Evolutionary conservation across 37 sponge, comb jelly and placozoan genomes (phyloP).

Genomic region (Petrosia ficiformis): DNA sequence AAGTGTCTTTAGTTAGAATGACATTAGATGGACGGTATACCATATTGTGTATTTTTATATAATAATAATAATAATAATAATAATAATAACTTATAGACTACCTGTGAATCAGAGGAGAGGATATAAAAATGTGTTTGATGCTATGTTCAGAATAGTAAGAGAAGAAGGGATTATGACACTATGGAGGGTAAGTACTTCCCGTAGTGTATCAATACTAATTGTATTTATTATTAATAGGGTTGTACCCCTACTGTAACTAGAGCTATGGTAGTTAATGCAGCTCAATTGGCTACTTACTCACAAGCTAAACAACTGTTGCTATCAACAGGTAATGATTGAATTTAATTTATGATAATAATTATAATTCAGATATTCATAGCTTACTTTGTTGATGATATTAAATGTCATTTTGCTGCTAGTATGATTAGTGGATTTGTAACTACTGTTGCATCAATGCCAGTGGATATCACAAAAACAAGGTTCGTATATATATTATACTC

Average conservation of each 20-base stretch:
- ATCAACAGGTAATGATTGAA: conserved; percentile 48
- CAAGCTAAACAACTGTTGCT: conserved; percentile 71
- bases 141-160: conserved; percentile 26
- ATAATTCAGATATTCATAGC: conserved; percentile 5
- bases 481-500: neutral
- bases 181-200: conserved; percentile 51
- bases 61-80: neutral
- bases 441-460: conserved; percentile 70
- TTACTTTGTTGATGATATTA: conserved; percentile 69
- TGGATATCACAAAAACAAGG: conserved; percentile 78
- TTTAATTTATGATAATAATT: neutral
- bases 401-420: conserved; percentile 70
- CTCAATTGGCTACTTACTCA: conserved; percentile 79
- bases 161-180: conserved; percentile 54
- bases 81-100: neutral
- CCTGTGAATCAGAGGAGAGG: conserved; percentile 27
- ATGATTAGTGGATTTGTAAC: conserved; percentile 82
- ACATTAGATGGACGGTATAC: conserved; percentile 51
- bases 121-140: conserved; percentile 56
- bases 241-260: conserved; percentile 7
- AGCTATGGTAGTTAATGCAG: conserved; percentile 47
- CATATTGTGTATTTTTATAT: neutral
- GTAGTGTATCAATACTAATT: neutral
- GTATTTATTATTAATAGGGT: neutral
- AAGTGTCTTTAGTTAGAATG: conserved; percentile 73